phyloP scores from a whole-genome alignment of 2,888 invertebrate genomes.

The Drosophila gaucha region DNA sequence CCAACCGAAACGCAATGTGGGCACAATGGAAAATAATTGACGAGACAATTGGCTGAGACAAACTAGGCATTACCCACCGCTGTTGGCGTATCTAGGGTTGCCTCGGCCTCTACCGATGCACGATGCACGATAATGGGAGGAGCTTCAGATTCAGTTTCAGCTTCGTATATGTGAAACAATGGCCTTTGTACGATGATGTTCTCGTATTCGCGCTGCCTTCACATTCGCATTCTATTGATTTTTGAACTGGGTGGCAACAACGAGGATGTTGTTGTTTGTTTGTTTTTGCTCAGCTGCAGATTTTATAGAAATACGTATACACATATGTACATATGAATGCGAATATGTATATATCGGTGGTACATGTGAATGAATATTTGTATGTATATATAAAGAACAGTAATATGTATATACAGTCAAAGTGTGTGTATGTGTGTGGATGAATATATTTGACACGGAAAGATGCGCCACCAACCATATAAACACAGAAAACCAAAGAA shows the following conservation, averaged over 20 bases:
- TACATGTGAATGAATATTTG: not conserved
- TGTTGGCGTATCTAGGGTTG: slow-evolving; percentile 33
- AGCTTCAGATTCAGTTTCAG: slow-evolving; percentile 48
- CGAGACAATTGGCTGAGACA: slow-evolving; percentile 78
- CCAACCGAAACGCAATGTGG: slow-evolving; percentile 66
- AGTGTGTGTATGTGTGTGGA: not conserved
- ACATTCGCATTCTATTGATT: slow-evolving; percentile 52
- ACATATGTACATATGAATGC: not conserved
- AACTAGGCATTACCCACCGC: slow-evolving; percentile 62
- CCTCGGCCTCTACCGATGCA: slow-evolving; percentile 30
- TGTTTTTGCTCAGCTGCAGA: not conserved
- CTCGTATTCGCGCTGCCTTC: slow-evolving; percentile 3
- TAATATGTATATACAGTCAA: not conserved
- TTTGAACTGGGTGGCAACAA: slow-evolving; percentile 37
- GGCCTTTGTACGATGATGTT: slow-evolving; percentile 34
- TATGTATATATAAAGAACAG: not conserved
- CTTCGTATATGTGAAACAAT: slow-evolving; percentile 52
- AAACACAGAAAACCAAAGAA: slow-evolving; percentile 12
- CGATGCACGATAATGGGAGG: slow-evolving; percentile 60
- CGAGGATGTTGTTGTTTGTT: slow-evolving; percentile 32
- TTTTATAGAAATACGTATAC: slow-evolving; percentile 18
- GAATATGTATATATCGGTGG: not conserved
- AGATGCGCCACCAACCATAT: slow-evolving; percentile 34
- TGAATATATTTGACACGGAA: slow-evolving; percentile 5
- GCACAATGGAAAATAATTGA: slow-evolving; percentile 66